Evolutionary conservation across 2,113 vertebrate species (phyloP).

Genomic region (Grammomys dolichurus): DNA sequence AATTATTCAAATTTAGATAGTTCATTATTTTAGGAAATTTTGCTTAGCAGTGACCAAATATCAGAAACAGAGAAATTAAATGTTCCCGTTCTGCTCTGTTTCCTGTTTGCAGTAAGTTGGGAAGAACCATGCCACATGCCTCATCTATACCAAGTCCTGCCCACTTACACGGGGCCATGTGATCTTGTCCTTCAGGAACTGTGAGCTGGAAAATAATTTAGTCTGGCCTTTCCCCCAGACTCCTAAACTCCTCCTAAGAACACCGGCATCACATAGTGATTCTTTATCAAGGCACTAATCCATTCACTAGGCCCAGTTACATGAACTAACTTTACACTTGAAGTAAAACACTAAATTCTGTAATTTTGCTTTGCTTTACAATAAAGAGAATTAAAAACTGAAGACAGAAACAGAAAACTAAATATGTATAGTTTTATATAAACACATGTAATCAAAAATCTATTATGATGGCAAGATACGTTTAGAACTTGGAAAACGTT

Average conservation of each 20-base stretch:
- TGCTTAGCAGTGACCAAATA: neutral
- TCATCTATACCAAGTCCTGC: no score
- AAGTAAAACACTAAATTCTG: neutral
- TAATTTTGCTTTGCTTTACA: neutral
- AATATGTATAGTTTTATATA: neutral
- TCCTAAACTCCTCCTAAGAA: neutral
- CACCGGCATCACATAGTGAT: neutral
- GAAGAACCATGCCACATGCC: no score
- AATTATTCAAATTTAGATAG: neutral
- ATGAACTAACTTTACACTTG: constrained; percentile 22
- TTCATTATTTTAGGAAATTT: neutral
- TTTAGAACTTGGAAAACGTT: constrained; percentile 22
- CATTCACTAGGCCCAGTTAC: neutral
- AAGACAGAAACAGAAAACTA: neutral
- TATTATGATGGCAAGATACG: neutral
- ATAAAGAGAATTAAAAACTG: neutral
- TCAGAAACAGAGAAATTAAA: neutral
- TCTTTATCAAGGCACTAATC: neutral
- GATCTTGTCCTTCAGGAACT: no score
- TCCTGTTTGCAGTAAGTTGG: no score
- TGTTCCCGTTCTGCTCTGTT: no score
- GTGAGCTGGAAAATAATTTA: no score
- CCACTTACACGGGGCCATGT: no score
- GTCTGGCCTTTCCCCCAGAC: no score
- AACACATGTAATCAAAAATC: neutral